Base-by-base conservation (phyloP, 2,888 invertebrate species). In the Labia minor region DNA sequence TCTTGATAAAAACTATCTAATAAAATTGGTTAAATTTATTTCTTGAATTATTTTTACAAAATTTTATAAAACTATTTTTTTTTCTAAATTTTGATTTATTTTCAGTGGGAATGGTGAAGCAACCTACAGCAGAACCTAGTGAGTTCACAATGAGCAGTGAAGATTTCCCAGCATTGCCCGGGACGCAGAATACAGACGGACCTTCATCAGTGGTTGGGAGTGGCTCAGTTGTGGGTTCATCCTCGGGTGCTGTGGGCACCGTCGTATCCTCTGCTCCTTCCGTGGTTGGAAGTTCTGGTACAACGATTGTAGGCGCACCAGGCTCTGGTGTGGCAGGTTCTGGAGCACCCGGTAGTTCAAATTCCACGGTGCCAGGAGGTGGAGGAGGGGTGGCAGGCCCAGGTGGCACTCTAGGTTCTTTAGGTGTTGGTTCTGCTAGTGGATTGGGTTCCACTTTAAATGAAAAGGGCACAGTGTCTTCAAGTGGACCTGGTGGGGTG, bases 111-210 rank as follows among this genome's bases (percentile, higher is more conserved):
- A 93, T 94, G 92, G 93, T 94, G 73, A 95, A 95, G 81, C 92
- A 93, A 80, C 94, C 94, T 71, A 90, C 92, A 75, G 86, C 90
- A 65, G 94, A 94, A 80, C 86, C 93, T 76, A 92, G 89, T 72
- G 94, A 95, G 81, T 95, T 95, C 81, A 92, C 94, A 76, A 99
- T 99, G 89, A 96, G 96, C 75, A 94, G 91, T 74, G 98, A 99
- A 82, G 99, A 99, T 82, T 99, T 99, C 81, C 99, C 99, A 74
- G 99, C 99, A 78, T 83, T 99, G 77, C 99, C 98, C 72, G 98
- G 98, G 74, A 92, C 92, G 72, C 89, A 90, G 74, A 70, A 68
- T 19, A 64, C 66, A n/a, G 86, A 86, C 73, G 86, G 85, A 67
- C 82, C 85, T 18, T 85, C 87, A 73, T 86, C 88, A 18, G 49